A percentile compares a stretch with the other conserved stretches of the same genome.
Evolutionary conservation across 92 coral and sea anemone genomes (phyloP).

Genomic region (Montipora capitata): DNA sequence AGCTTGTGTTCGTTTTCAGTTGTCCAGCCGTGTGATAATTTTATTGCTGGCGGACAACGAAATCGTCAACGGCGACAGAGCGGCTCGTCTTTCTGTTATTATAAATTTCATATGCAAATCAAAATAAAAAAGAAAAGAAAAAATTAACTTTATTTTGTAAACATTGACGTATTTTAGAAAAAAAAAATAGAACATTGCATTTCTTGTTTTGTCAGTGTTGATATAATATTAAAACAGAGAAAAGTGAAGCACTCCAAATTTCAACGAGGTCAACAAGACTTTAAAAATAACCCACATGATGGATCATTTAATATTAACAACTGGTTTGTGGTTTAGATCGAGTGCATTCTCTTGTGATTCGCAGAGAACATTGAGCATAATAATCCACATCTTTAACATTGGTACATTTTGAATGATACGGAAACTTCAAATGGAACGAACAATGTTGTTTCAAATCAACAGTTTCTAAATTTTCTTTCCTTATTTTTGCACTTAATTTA

Average conservation of each 20-base stretch:
- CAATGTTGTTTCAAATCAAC: no score
- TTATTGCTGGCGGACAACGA: not conserved
- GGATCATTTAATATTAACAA: not conserved
- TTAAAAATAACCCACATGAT: not conserved
- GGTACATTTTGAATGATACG: no score
- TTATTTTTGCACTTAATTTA: no score
- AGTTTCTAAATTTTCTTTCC: no score
- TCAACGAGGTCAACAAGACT: not conserved
- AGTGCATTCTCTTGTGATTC: no score
- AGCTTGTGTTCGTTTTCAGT: no score
- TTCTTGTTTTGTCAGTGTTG: not conserved
- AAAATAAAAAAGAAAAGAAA: not conserved
- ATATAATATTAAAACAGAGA: not conserved
- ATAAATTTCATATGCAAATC: conserved; percentile 29
- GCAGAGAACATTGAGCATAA: no score
- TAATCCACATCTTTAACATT: no score
- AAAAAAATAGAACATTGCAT: not conserved
- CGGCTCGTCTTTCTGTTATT: not conserved
- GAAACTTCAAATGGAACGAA: no score
- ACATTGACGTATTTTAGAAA: not conserved
- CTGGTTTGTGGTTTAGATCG: no score
- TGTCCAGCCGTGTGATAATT: not conserved
- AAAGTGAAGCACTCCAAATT: not conserved
- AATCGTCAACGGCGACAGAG: not conserved
- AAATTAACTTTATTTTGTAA: conserved; percentile 30